Percentiles rank a stretch among this genome's conserved stretches.
Conservation (phyloP, 2,113 vertebrate species). For the Phaetusa simplex region DNA sequence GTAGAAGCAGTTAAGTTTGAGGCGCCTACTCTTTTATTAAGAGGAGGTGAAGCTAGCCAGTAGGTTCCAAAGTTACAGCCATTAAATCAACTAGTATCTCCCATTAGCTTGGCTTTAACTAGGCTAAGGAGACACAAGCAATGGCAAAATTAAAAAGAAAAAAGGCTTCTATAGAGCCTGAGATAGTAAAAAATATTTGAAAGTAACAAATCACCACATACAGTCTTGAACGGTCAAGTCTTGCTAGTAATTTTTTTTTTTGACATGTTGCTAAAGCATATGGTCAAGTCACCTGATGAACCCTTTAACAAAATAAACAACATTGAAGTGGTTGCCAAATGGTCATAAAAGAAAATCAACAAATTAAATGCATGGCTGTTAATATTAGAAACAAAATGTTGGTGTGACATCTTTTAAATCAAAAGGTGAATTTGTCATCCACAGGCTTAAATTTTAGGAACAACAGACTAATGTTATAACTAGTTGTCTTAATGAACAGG, state of each 20-base stretch:
- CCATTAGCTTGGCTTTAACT: not conserved
- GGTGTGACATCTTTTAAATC: not conserved
- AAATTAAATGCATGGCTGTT: accelerated
- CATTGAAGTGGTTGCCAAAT: accelerated
- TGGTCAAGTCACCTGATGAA: not conserved
- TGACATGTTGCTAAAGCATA: not conserved
- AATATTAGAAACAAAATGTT: not conserved
- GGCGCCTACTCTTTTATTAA: not conserved
- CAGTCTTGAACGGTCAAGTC: not conserved
- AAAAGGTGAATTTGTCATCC: not conserved
- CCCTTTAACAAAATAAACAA: not conserved
- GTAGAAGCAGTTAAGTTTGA: not conserved
- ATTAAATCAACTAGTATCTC: not conserved
- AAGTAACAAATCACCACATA: not conserved
- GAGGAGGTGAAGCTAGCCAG: not conserved
- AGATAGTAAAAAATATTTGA: not conserved
- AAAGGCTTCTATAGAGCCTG: not conserved
- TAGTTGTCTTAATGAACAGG: not conserved
- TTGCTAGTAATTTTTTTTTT: not conserved
- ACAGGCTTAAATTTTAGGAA: not conserved
- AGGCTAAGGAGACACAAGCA: not conserved
- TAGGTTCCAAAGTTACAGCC: not conserved
- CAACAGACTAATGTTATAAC: not conserved
- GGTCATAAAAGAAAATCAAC: not conserved
- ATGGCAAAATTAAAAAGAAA: not conserved